Evolutionary conservation across 1,140 invertebrate genomes (phyloP), one percentile per base, ranked within the genome.

Genomic region (Caenorhabditis remanei): DNA sequence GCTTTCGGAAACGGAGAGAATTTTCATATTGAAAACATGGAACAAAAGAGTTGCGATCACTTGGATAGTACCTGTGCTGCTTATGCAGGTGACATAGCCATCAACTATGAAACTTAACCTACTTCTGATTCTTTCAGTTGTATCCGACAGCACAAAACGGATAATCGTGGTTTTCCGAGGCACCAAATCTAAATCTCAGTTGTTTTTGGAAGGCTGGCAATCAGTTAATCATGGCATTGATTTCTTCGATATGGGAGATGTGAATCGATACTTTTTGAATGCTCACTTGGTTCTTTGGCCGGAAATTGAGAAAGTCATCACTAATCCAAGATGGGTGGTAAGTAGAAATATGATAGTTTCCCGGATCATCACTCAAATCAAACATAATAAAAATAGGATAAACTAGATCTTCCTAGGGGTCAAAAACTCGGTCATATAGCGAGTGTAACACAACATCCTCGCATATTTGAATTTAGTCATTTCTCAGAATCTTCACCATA

Each of bases 81-180:
- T 43, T 89, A 83, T 58, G 63, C 53, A 6, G 87, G 83, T 87
- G 53, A 11, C 32, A 32, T 32, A 32, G 32, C 32, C 32, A 32
- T 43, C 11, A 11, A 58, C 58, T 14, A 79, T 19, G 13, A 8
- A 14, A 87, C 11, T 46, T 7, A n/a, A 1, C 19, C 56, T 1
- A 58, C 3, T 83, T 7, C 14, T 1, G 40, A 83, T 8, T 11
- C 40, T 71, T 86, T 32, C 71, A 85, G 84, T 88, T 0, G 83
- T 88, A 6, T 89, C 88, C 8, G 85, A 89, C 5, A 43, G 63
- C 43, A 24, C 71, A 41, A 87, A 71, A 58, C 55, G 90, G 40
- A 61, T 89, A 11, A 87, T 89, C 50, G 55, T 89, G 46, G 88
- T 89, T 6, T 89, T 89, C 83, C 88, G 89, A 58, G 89, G 89